Evolutionary conservation across 1,140 invertebrate species (phyloP).

Genomic region (Lysiphlebus fabarum): DNA sequence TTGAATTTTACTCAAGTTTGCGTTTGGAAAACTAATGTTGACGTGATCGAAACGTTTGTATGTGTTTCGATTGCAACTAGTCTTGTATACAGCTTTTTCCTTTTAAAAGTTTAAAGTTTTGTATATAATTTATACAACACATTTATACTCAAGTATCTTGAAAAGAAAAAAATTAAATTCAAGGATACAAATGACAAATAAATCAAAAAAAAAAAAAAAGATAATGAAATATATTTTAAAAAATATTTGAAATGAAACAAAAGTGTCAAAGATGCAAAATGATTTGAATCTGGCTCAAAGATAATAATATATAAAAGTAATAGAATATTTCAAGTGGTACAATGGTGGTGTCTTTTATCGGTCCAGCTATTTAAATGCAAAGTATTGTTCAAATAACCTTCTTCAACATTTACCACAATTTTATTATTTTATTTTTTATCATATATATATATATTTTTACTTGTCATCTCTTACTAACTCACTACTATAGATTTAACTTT

Average conservation of each 20-base stretch:
- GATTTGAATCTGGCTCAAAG: constrained; percentile 30
- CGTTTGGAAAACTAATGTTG: constrained; percentile 21
- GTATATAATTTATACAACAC: not conserved
- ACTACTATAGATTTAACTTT: not conserved
- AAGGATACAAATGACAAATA: not conserved
- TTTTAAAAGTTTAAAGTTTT: no score
- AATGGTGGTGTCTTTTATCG: constrained; percentile 50
- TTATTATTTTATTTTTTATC: constrained; percentile 16
- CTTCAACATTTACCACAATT: constrained; percentile 15
- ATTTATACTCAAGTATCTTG: not conserved
- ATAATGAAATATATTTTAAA: no score
- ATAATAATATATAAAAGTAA: constrained; percentile 51
- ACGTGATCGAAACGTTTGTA: constrained; percentile 18
- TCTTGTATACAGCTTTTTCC: not conserved
- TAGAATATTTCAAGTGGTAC: constrained; percentile 49
- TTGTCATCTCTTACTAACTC: not conserved
- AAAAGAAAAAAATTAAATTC: not conserved
- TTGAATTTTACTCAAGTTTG: constrained; percentile 17
- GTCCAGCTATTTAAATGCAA: constrained; percentile 49
- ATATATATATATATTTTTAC: constrained; percentile 10
- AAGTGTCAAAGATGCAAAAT: constrained; percentile 24
- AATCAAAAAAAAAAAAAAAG: constrained; percentile 11
- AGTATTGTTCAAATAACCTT: constrained; percentile 52
- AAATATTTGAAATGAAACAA: not conserved
- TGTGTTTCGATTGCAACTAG: constrained; percentile 11